phyloP scores from a whole-genome alignment of 2,797 vertebrate genomes.

The Aplochiton taeniatus region DNA sequence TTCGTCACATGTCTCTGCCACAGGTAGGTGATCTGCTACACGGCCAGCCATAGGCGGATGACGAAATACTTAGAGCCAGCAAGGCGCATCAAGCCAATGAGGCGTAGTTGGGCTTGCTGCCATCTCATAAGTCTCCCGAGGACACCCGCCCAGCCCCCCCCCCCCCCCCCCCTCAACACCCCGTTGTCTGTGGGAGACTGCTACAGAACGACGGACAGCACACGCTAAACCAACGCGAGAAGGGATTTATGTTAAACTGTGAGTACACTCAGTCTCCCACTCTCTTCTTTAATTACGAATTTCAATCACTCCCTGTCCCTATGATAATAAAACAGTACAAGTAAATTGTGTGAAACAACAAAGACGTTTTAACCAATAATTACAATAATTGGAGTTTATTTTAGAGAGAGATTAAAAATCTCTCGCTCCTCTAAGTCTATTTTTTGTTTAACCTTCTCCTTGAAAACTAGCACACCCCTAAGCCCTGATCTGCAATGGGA shows the following conservation, averaged over 20 bases:
- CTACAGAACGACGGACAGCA: constrained; percentile 2
- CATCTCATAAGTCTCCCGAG: constrained; percentile 73
- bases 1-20: constrained; percentile 57
- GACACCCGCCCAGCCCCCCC: constrained; percentile 59
- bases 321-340: too few species aligned
- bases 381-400: too few species aligned
- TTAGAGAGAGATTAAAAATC: too few species aligned
- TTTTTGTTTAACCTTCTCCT: constrained; percentile 20
- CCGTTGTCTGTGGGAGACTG: not conserved
- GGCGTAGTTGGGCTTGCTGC: constrained; percentile 64
- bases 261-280: too few species aligned
- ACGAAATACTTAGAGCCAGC: constrained; percentile 68
- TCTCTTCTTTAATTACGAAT: too few species aligned
- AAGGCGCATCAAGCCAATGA: constrained; percentile 74
- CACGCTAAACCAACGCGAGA: not conserved
- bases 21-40: constrained; percentile 67
- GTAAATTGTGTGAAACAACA: too few species aligned
- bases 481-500: not conserved
- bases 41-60: constrained; percentile 53
- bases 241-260: too few species aligned
- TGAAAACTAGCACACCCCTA: not conserved
- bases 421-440: not conserved
- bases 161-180: constrained; percentile 39
- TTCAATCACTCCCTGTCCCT: too few species aligned
- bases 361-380: too few species aligned